phyloP scores from a whole-genome alignment of 2,113 vertebrate species.

The Mustelus asterias region DNA sequence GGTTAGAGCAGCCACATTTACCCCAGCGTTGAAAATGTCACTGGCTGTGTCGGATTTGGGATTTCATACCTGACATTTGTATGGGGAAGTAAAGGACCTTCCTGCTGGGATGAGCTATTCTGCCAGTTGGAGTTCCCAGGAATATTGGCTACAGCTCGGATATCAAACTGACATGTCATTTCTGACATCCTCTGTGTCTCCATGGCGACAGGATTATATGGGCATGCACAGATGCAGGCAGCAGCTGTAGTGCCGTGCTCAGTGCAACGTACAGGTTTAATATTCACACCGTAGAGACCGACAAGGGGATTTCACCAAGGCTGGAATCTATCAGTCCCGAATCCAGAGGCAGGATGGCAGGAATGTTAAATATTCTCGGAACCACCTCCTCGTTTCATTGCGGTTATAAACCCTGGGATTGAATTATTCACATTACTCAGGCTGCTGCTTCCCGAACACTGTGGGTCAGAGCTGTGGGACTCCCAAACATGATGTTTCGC shows the following conservation, averaged over 20 bases:
- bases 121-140: neutral
- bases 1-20: neutral
- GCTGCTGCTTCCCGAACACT: neutral
- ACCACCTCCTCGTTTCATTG: neutral
- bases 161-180: neutral
- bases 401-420: neutral
- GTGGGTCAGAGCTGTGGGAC: neutral
- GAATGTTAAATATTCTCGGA: neutral
- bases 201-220: neutral
- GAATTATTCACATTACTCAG: neutral
- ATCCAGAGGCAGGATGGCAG: neutral
- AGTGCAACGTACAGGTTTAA: neutral
- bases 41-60: neutral
- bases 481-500: neutral
- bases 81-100: neutral
- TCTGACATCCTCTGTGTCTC: neutral
- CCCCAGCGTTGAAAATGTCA: neutral
- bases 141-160: neutral
- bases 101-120: neutral
- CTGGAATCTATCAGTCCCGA: neutral
- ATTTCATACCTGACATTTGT: neutral
- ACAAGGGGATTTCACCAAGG: neutral
- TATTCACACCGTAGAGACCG: neutral
- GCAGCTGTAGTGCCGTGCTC: neutral
- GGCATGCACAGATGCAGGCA: neutral